Conservation (phyloP, 2,797 vertebrate species). For the Labroides dimidiatus region DNA sequence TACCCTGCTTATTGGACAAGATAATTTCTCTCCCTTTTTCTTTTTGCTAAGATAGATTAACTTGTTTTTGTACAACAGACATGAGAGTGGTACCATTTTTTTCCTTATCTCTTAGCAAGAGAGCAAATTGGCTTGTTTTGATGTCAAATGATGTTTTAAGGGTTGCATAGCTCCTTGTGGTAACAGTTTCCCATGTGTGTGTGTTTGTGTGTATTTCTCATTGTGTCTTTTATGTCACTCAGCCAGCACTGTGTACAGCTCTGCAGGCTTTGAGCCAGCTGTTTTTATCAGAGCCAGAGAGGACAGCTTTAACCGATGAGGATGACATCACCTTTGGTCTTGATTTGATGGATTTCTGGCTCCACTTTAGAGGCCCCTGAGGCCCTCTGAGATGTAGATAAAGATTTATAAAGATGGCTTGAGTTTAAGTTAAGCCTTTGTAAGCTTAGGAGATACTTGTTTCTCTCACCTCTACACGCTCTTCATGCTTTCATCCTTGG, state of each 20-base stretch:
- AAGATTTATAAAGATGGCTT: constrained; percentile 36
- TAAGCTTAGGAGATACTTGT: constrained; percentile 44
- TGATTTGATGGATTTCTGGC: constrained; percentile 69
- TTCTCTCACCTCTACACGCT: constrained; percentile 38
- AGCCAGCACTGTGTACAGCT: constrained; percentile 27
- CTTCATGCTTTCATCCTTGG: constrained; percentile 27
- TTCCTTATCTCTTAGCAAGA: constrained; percentile 5
- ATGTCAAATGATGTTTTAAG: not conserved
- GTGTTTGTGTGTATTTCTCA: not conserved
- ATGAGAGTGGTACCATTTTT: constrained; percentile 17
- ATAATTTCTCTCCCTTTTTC: not conserved
- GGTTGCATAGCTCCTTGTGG: not conserved
- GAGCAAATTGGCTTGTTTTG: constrained; percentile 14
- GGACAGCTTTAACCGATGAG: constrained; percentile 58
- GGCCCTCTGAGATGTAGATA: constrained; percentile 55
- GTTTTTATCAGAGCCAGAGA: constrained; percentile 62
- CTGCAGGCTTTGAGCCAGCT: constrained; percentile 45
- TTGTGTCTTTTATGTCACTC: constrained; percentile 23
- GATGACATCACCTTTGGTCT: constrained; percentile 77
- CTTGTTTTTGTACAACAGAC: not conserved
- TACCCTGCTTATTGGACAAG: not conserved
- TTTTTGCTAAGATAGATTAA: not conserved
- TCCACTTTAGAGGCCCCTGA: constrained; percentile 60
- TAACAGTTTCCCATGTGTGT: constrained; percentile 18
- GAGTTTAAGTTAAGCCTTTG: constrained; percentile 36